phyloP scores from a whole-genome alignment of 2,113 vertebrate genomes.

The Geothlypis trichas region DNA sequence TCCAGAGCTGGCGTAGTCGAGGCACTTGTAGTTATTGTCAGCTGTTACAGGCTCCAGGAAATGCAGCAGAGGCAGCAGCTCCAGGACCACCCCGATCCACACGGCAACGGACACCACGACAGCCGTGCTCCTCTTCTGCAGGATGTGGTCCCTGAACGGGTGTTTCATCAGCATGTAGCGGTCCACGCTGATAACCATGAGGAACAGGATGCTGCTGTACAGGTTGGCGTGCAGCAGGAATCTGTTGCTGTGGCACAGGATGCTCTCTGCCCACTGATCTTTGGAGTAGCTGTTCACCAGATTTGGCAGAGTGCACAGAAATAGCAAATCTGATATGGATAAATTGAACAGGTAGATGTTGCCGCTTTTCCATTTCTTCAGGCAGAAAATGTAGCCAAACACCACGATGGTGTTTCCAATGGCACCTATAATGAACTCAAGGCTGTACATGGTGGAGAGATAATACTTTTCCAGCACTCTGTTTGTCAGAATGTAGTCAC shows the following conservation, averaged over 20 bases:
- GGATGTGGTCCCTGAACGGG: constrained; percentile 77
- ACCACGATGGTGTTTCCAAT: constrained; percentile 77
- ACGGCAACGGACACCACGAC: constrained; percentile 60
- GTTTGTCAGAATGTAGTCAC: constrained; percentile 1
- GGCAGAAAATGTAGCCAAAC: constrained; percentile 84
- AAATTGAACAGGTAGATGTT: constrained; percentile 90
- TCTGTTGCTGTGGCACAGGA: constrained; percentile 79
- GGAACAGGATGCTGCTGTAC: constrained; percentile 90
- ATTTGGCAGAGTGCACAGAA: constrained; percentile 85
- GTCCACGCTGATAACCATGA: constrained; percentile 83
- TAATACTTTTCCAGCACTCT: constrained; percentile 76
- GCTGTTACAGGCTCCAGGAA: constrained; percentile 30
- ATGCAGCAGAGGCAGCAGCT: constrained; percentile 77
- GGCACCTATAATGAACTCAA: constrained; percentile 82
- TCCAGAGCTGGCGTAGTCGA: constrained; percentile 83
- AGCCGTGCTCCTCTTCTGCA: constrained; percentile 74
- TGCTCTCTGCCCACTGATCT: not conserved
- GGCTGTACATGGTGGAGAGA: constrained; percentile 77
- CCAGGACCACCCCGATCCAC: constrained; percentile 81
- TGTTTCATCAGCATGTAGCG: constrained; percentile 82
- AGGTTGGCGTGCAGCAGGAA: constrained; percentile 86
- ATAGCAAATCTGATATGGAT: constrained; percentile 83
- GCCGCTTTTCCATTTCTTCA: constrained; percentile 83
- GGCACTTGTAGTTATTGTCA: constrained; percentile 46
- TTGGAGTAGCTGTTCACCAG: constrained; percentile 77